Percentiles rank a stretch among this genome's conserved stretches.
phyloP scores from a whole-genome alignment of 1,140 invertebrate genomes.

The Scaptomyza pallida region DNA sequence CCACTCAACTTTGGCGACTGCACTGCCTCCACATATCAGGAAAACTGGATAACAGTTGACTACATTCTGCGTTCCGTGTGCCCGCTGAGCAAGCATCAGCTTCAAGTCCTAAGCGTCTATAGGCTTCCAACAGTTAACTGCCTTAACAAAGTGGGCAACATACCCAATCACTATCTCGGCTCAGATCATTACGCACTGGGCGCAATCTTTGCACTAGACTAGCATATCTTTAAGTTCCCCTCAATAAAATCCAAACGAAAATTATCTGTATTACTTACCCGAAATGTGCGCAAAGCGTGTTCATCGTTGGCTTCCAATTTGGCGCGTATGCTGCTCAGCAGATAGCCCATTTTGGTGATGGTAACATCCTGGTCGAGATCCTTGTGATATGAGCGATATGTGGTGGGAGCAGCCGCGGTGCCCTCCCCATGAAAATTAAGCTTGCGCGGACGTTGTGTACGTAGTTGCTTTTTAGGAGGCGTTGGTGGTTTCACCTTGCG shows the following conservation, averaged over 20 bases:
- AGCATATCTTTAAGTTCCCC: conserved; percentile 14
- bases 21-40: conserved; percentile 89
- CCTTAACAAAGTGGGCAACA: conserved; percentile 85
- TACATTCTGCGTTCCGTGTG: conserved; percentile 88
- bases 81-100: conserved; percentile 33
- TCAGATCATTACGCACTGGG: conserved; percentile 92
- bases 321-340: conserved; percentile 73
- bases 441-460: conserved; percentile 64
- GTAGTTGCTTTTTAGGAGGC: conserved; percentile 60
- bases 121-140: conserved; percentile 87
- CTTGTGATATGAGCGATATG: conserved; percentile 74
- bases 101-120: conserved; percentile 84
- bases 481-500: conserved; percentile 68
- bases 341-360: conserved; percentile 73
- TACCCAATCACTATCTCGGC: conserved; percentile 90
- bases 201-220: conserved; percentile 60
- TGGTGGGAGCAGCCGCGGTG: conserved; percentile 36
- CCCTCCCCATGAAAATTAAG: conserved; percentile 53
- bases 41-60: conserved; percentile 91
- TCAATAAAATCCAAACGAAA: conserved; percentile 17
- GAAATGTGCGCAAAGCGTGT: conserved; percentile 62
- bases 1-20: conserved; percentile 81
- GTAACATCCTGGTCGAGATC: conserved; percentile 78
- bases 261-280: conserved; percentile 53
- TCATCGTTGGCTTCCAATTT: conserved; percentile 77